These are phyloP conservation scores for Actinia tenebrosa DNA, from an alignment of 64 coral and sea anemone species.

Conservation along the genomic window DNA sequence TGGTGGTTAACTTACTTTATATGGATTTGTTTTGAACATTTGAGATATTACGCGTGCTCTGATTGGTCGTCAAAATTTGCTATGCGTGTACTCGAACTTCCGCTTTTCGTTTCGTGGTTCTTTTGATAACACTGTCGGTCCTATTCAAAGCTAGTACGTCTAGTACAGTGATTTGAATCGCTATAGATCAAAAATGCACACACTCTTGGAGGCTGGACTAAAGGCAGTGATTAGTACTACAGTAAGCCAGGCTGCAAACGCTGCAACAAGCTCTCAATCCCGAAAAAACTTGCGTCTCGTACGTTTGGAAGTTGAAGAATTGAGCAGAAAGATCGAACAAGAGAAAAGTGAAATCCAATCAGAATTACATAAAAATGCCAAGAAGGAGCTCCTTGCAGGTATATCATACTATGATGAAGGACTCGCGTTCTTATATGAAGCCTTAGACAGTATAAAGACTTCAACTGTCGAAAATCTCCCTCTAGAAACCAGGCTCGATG, in stretches of 20 bases:
- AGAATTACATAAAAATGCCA: background rate
- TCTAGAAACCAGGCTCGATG: background rate
- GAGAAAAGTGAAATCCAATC: background rate
- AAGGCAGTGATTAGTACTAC: background rate
- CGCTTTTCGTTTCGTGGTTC: background rate
- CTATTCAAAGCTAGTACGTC: too few relatives aligned
- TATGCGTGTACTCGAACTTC: background rate
- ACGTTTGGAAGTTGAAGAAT: background rate
- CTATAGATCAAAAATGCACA: background rate
- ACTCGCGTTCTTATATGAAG: background rate
- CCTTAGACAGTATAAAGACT: background rate
- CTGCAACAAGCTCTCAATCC: background rate
- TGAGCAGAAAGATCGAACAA: background rate
- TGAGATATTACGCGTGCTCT: background rate
- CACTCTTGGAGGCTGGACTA: background rate
- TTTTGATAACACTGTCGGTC: too few relatives aligned
- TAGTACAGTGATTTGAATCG: too few relatives aligned
- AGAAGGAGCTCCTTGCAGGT: background rate
- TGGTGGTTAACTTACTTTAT: background rate
- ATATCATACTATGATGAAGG: background rate
- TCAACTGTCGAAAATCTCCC: background rate
- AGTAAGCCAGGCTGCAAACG: background rate
- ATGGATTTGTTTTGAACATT: too few relatives aligned
- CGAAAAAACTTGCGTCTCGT: background rate
- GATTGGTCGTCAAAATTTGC: background rate